phyloP scores from a whole-genome alignment of 2,797 vertebrate species.

The Phoeniculus purpureus region DNA sequence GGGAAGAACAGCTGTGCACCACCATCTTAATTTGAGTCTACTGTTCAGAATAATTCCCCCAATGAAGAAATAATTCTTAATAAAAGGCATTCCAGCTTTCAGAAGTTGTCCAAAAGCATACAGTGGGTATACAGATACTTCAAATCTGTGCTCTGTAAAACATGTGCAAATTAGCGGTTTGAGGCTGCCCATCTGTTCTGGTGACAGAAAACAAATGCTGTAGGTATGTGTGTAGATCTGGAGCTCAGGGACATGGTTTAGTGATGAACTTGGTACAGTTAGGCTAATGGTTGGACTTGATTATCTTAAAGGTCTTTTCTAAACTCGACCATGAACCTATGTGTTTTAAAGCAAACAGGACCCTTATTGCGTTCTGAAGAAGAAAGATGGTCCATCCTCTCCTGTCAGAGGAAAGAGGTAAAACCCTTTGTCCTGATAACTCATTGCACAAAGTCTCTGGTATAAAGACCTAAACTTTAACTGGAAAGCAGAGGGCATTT shows the following conservation, averaged over 20 bases:
- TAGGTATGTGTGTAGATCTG: no score
- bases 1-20: neutral
- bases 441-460: neutral
- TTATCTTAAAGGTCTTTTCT: no score
- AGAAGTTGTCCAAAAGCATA: neutral
- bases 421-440: neutral
- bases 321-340: neutral
- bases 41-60: neutral
- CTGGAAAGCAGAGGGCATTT: slow-evolving; percentile 1
- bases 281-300: no score
- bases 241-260: no score
- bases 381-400: neutral
- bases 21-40: neutral
- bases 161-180: neutral
- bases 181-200: neutral
- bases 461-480: neutral
- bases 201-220: neutral
- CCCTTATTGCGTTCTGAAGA: neutral
- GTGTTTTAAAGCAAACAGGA: neutral
- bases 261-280: no score
- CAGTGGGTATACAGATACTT: no score
- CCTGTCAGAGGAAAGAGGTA: neutral
- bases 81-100: neutral
- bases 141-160: neutral
- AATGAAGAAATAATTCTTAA: neutral